Percentiles rank a stretch among this genome's conserved stretches.
phyloP scores from a whole-genome alignment of 1,140 invertebrate species.

The Drosophila truncata region DNA sequence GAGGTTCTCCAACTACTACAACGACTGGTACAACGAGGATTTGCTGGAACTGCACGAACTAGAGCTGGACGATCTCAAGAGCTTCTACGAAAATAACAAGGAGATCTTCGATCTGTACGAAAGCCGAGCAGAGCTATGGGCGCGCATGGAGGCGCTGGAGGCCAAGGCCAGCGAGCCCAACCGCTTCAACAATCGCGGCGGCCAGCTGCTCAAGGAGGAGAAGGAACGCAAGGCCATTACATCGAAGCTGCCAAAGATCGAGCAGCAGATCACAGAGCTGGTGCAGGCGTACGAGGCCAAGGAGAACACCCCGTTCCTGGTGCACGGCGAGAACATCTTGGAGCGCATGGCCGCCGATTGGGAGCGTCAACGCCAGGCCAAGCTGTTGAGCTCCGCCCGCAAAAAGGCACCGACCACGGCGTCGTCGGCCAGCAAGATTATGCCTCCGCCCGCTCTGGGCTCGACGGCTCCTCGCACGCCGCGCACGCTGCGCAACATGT shows the following conservation, averaged over 20 bases:
- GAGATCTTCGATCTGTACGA: constrained; percentile 89
- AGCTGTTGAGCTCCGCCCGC: constrained; percentile 64
- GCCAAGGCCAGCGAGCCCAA: constrained; percentile 91
- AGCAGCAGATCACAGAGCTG: constrained; percentile 87
- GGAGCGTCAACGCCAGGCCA: constrained; percentile 86
- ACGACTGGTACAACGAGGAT: constrained; percentile 90
- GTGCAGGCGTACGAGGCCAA: constrained; percentile 86
- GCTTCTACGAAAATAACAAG: constrained; percentile 89
- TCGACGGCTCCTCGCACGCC: constrained; percentile 59
- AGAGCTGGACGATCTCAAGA: constrained; percentile 89
- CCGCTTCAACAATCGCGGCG: constrained; percentile 93
- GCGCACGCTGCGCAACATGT: constrained; percentile 59
- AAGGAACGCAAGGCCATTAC: constrained; percentile 91
- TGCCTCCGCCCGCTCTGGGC: constrained; percentile 44
- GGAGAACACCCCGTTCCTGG: constrained; percentile 86
- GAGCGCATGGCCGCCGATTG: constrained; percentile 87
- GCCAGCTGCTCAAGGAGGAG: constrained; percentile 93
- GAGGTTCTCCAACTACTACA: constrained; percentile 88
- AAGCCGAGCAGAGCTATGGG: constrained; percentile 88
- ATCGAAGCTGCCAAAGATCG: constrained; percentile 90
- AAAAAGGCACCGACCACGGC: constrained; percentile 60
- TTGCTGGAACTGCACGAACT: constrained; percentile 90
- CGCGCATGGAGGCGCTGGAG: constrained; percentile 90
- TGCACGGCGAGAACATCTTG: constrained; percentile 87
- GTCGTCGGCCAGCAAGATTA: constrained; percentile 27